Conservation (phyloP, 2,113 vertebrate genomes). For the Cyanoderma ruficeps region DNA sequence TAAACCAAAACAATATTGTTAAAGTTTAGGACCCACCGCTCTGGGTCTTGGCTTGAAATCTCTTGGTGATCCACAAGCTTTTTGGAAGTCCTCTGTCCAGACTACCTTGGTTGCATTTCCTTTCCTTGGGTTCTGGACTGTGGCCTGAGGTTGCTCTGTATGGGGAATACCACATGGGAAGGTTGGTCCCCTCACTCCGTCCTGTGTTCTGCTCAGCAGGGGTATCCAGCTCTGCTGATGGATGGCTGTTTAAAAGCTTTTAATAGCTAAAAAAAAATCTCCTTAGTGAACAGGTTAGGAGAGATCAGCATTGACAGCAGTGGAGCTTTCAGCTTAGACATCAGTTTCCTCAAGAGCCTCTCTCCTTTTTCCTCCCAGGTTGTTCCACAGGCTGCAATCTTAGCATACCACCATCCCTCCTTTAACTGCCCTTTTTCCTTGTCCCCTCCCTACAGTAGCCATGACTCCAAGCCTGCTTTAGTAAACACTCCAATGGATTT, state of each 20-base stretch:
- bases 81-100: constrained; percentile 71
- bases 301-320: background rate
- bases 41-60: constrained; percentile 68
- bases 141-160: constrained; percentile 67
- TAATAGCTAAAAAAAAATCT: background rate
- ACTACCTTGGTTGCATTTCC: constrained; percentile 69
- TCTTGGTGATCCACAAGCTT: constrained; percentile 71
- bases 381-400: background rate
- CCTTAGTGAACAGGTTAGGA: background rate
- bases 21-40: constrained; percentile 64
- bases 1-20: background rate
- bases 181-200: constrained; percentile 14
- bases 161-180: constrained; percentile 59
- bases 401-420: background rate
- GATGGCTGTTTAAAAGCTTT: constrained; percentile 1
- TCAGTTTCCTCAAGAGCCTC: background rate
- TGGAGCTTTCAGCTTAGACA: background rate
- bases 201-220: background rate
- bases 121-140: constrained; percentile 66
- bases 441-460: background rate
- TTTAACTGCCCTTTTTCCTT: background rate
- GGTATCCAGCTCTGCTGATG: background rate
- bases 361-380: background rate
- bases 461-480: background rate
- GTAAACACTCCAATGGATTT: background rate